Evolutionary conservation across 2,113 vertebrate species (phyloP), one percentile per base, ranked within the genome.

Genomic region (Pyxicephalus adspersus): DNA sequence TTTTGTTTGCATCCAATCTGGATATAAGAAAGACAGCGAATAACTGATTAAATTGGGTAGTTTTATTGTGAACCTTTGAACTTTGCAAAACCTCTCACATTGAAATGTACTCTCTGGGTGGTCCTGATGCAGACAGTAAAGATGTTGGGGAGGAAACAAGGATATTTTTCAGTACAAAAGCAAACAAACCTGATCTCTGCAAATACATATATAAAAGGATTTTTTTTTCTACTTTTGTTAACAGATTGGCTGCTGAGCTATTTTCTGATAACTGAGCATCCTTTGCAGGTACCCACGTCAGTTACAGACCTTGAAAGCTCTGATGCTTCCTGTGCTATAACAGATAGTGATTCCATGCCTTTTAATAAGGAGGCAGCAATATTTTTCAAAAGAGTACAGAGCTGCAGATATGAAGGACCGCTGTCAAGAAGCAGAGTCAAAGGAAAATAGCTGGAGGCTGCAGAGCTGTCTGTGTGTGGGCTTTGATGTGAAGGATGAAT

Each of bases 321-420:
- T 38, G 71, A 74, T 74, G 29, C 58, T 60, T n/a, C 71, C 71
- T 25, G 71, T 34, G 57, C 86, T 85, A 83, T 95, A 95, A 95
- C 95, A 85, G 93, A 90, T 89, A 90, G 91, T 93, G 95, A 95
- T 95, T 95, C 92, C 89, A 85, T 94, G 95, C 95, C 95, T 95
- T 91, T 94, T 93, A 94, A 93, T 93, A 92, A 91, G 93, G 92
- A 89, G 88, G 90, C 92, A 91, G 89, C 88, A 90, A 88, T 92
- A 91, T 88, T 87, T 74, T 95, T 95, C 93, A 93, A 91, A 67
- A 93, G 93, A 87, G 87, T 89, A 90, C 88, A 86, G 90, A 94
- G 90, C 88, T 88, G 92, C 90, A 87, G 90, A 90, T 93, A n/a
- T 84, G 89, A 92, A 89, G 89, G 90, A 90, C 91, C 93, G 91